Base-by-base conservation (phyloP, 2,797 vertebrate genomes). In the Sylvia borin region DNA sequence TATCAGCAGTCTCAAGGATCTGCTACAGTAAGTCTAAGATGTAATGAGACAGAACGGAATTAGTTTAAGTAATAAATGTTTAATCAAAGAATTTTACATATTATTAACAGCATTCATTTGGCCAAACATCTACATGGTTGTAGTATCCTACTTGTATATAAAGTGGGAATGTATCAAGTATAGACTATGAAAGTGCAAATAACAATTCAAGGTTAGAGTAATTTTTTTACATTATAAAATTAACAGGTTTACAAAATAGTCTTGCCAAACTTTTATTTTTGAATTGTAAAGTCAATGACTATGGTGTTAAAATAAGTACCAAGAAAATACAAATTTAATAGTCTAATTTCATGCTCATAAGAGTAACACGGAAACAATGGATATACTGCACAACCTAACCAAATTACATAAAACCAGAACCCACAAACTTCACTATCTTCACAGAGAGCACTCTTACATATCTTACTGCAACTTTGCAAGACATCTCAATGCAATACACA, bases 141-240 rank as follows among this genome's bases (percentile, higher is more conserved):
- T 98, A 97, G 97, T 98, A 97, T 98, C 98, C 98, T 98, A 98
- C 97, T 88, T 97, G 98, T 99, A 99, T 98, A 98, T 98, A 99
- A 99, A 99, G 98, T 99, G 99, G 99, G 99, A 99, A 99, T 99
- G 99, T 99, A 99, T 99, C 99, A 99, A 99, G 99, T 99, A 99
- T 99, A 99, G 98, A 99, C 98, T 99, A 99, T 99, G 99, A 99
- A 99, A 99, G 99, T 99, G 99, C 99, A 99, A 99, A 99, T 98
- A 99, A 98, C 99, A 99, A 99, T 98, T 99, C 98, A 99, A 99
- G 98, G 98, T 99, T 99, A 99, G 98, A 99, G 98, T 98, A 98
- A 95, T 94, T 97, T 97, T 97, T 97, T 99, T 98, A 99, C 98
- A 99, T 99, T 99, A 99, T 98, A 99, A 99, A 99, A 99, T 98